These are phyloP conservation scores for Stictonetta naevosa DNA, from an alignment of 2,113 vertebrate species.

Conservation along the genomic window DNA sequence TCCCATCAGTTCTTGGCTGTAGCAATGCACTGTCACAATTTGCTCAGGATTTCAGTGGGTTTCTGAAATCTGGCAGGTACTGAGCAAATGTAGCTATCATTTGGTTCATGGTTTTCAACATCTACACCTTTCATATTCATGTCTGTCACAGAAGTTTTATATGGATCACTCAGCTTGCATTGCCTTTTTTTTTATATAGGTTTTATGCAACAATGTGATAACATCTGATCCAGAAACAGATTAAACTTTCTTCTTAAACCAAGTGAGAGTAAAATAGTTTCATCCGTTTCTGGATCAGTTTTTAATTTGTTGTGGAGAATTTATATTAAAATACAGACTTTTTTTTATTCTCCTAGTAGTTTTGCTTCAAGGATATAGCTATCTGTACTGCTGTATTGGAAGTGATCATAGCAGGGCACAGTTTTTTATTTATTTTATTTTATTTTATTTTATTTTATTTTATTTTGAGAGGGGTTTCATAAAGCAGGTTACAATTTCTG, in stretches of 20 bases:
- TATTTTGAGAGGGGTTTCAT: background rate
- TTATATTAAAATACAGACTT: background rate
- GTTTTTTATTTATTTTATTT: background rate
- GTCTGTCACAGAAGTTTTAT: background rate
- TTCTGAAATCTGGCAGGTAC: background rate
- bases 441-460: background rate
- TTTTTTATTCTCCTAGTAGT: background rate
- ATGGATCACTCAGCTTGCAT: background rate
- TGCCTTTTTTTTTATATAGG: background rate
- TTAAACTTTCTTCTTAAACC: background rate
- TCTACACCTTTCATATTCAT: background rate
- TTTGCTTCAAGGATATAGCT: background rate
- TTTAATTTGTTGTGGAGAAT: background rate
- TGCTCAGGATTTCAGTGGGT: background rate
- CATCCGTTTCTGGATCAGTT: background rate
- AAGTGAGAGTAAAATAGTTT: background rate
- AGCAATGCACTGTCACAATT: background rate
- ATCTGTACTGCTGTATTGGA: background rate
- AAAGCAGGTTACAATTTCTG: background rate
- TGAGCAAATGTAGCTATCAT: background rate
- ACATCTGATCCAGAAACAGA: background rate
- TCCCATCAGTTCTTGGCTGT: background rate
- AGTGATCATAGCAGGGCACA: background rate
- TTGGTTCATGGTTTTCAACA: background rate
- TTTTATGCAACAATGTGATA: background rate